Percentiles rank a stretch among this genome's conserved stretches.
Conservation (phyloP, 2,113 vertebrate genomes). For the Ptyas mucosa region DNA sequence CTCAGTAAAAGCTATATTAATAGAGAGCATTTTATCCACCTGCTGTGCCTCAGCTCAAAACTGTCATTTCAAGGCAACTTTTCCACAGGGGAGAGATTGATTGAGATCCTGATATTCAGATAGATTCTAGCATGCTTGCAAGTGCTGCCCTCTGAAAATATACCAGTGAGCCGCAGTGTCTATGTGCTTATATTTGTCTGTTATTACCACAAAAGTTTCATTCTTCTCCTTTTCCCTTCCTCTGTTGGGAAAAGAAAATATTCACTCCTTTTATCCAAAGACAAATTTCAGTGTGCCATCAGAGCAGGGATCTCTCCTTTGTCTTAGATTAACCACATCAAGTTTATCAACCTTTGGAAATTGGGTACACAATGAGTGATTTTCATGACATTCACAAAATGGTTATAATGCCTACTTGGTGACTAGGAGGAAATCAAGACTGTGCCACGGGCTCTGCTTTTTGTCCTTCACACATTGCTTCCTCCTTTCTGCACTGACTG, state of each 20-base stretch:
- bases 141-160: not conserved
- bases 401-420: not conserved
- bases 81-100: not conserved
- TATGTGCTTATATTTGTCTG: not conserved
- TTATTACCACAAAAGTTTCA: not conserved
- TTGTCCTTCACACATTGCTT: too few species aligned
- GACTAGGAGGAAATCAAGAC: not conserved
- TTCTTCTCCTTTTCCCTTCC: not conserved
- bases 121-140: not conserved
- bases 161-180: not conserved
- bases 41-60: not conserved
- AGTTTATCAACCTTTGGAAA: not conserved
- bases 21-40: not conserved
- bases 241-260: not conserved
- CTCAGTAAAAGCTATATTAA: not conserved
- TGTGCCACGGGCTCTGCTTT: not conserved
- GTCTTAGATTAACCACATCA: not conserved
- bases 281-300: not conserved
- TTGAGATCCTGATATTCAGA: not conserved
- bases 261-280: not conserved
- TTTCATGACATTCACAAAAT: not conserved
- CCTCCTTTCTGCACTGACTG: not conserved
- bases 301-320: not conserved
- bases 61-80: not conserved
- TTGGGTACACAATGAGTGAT: not conserved